Percentiles rank a stretch among this genome's conserved stretches.
phyloP scores from a whole-genome alignment of 1,140 invertebrate species.

The Anagrus nilaparvatae region DNA sequence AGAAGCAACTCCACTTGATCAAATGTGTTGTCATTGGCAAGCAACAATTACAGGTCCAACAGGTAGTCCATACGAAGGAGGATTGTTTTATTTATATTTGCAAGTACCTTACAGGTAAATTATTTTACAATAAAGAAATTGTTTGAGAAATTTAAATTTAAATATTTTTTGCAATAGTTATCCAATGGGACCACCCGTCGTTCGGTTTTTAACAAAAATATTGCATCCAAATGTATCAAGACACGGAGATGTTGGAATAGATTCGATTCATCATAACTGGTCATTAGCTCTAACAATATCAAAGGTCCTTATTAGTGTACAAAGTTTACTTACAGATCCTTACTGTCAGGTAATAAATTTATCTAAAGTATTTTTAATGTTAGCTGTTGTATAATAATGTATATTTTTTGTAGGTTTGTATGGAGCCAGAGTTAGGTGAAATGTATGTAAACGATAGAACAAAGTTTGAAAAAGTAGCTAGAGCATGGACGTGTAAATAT shows the following conservation, averaged over 20 bases:
- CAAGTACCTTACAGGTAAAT: constrained; percentile 67
- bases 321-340: constrained; percentile 87
- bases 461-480: constrained; percentile 72
- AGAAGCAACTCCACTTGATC: constrained; percentile 74
- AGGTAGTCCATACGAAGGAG: constrained; percentile 87
- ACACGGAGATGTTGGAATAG: constrained; percentile 92
- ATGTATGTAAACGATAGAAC: constrained; percentile 67
- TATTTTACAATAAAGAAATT: not conserved
- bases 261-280: constrained; percentile 94
- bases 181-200: constrained; percentile 82
- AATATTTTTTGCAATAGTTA: constrained; percentile 51
- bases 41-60: constrained; percentile 81
- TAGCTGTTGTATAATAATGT: constrained; percentile 1
- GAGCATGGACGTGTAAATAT: constrained; percentile 85
- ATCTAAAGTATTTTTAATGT: not conserved
- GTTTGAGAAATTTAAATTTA: constrained; percentile 5
- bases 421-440: constrained; percentile 79
- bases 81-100: constrained; percentile 87
- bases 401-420: constrained; percentile 56
- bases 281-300: constrained; percentile 84
- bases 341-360: constrained; percentile 68
- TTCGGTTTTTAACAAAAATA: constrained; percentile 82
- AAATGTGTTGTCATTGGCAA: constrained; percentile 77
- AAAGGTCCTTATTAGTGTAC: constrained; percentile 81
- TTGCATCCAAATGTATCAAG: constrained; percentile 91